phyloP scores from a whole-genome alignment of 2,113 vertebrate genomes.

The Gavialis gangeticus region DNA sequence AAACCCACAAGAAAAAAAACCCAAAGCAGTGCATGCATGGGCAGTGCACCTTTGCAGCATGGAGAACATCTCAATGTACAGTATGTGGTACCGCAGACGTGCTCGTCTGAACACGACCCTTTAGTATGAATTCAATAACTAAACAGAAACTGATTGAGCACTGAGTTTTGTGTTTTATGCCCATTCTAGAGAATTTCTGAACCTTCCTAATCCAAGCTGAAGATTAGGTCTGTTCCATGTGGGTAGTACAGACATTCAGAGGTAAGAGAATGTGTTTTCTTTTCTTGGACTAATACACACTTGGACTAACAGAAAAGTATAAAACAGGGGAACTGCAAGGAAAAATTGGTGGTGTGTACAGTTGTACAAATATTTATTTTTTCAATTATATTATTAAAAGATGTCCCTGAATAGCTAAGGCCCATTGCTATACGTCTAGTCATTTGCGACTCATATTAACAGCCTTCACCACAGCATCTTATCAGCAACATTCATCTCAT shows the following conservation, averaged over 20 bases:
- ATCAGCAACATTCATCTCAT: background rate
- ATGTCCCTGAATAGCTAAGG: background rate
- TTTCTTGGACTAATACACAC: background rate
- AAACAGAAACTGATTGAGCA: background rate
- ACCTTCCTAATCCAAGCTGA: background rate
- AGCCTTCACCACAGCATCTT: background rate
- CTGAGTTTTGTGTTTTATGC: background rate
- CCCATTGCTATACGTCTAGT: conserved; percentile 1
- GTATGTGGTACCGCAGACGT: too few species aligned
- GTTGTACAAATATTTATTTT: background rate
- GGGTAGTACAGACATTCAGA: background rate
- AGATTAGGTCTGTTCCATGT: background rate
- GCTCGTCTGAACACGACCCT: too few species aligned
- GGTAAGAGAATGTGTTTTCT: background rate
- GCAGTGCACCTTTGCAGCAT: too few species aligned
- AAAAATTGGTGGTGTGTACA: background rate
- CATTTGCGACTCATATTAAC: conserved; percentile 28
- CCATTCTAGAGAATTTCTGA: background rate
- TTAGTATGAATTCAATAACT: background rate
- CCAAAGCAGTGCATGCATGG: too few species aligned
- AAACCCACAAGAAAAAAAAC: too few species aligned
- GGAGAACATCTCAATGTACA: too few species aligned
- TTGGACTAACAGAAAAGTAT: background rate
- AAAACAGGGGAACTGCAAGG: background rate
- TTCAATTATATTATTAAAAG: background rate